Percentiles rank a stretch among this genome's conserved stretches.
These are phyloP conservation scores for Ennomos erosarius DNA, from an alignment of 2,888 invertebrate genomes.

Conservation along the genomic window DNA sequence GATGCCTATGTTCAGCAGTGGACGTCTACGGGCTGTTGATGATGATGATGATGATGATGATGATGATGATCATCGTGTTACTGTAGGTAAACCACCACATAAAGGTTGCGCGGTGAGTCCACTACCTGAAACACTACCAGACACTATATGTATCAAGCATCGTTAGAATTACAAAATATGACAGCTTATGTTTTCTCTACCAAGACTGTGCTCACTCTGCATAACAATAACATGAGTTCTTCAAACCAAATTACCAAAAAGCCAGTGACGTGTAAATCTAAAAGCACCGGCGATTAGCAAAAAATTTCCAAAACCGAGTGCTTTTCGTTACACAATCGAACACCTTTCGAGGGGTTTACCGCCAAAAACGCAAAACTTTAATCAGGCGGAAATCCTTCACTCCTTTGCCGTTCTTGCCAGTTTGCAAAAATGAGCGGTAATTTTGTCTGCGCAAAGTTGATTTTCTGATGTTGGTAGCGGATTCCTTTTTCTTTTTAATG, in stretches of 20 bases:
- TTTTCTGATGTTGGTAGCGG: constrained; percentile 32
- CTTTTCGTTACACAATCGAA: constrained; percentile 74
- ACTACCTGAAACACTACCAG: no score
- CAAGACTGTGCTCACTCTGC: constrained; percentile 9
- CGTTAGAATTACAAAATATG: background rate
- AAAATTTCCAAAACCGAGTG: constrained; percentile 41
- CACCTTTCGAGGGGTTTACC: constrained; percentile 72
- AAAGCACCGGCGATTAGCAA: constrained; percentile 57
- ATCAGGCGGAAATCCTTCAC: constrained; percentile 63
- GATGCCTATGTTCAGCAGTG: no score
- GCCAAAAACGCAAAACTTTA: constrained; percentile 57
- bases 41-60: no score
- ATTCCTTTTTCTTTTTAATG: constrained; percentile 48
- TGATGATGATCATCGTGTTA: no score
- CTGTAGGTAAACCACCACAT: no score
- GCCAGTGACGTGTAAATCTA: constrained; percentile 59
- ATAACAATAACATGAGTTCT: constrained; percentile 22
- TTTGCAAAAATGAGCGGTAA: constrained; percentile 28
- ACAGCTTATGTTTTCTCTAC: constrained; percentile 3
- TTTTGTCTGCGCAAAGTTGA: constrained; percentile 19
- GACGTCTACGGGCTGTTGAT: no score
- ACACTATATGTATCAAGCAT: no score
- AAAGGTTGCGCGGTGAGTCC: no score
- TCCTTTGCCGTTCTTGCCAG: constrained; percentile 25
- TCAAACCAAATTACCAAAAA: constrained; percentile 39